A percentile compares a stretch with the other conserved stretches of the same genome.
phyloP scores from a whole-genome alignment of 92 coral and sea anemone genomes.

The Pocillopora grandis region DNA sequence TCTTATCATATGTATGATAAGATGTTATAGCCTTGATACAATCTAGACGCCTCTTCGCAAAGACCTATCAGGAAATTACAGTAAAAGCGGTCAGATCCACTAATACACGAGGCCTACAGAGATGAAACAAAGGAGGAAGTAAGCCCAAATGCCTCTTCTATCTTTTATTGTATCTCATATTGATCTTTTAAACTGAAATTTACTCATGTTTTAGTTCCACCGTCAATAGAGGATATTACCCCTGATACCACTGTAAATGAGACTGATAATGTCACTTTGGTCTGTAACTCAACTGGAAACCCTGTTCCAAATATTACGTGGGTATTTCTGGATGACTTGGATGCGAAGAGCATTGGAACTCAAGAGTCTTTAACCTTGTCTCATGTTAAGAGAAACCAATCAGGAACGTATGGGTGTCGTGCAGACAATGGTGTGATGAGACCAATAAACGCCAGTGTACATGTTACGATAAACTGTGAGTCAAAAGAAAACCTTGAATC shows the following conservation, averaged over 20 bases:
- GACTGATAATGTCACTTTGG: conserved; percentile 17
- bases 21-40: no score
- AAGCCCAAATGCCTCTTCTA: background rate
- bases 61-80: no score
- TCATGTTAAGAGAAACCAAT: conserved; percentile 1
- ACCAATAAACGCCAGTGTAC: background rate
- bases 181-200: background rate
- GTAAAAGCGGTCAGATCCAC: no score
- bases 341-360: background rate
- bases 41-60: no score
- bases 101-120: no score
- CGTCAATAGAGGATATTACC: conserved; percentile 35
- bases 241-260: conserved; percentile 37
- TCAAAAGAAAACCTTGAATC: background rate
- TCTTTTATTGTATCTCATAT: background rate
- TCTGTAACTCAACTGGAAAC: conserved; percentile 57
- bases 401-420: conserved; percentile 28
- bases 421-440: conserved; percentile 1
- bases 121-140: background rate
- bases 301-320: conserved; percentile 47
- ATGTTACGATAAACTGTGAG: conserved; percentile 26
- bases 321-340: conserved; percentile 16
- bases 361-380: background rate
- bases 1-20: no score
- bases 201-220: conserved; percentile 28